These are phyloP conservation scores for Mycetomoellerius zeteki DNA, from an alignment of 1,140 invertebrate species.

Conservation along the genomic window DNA sequence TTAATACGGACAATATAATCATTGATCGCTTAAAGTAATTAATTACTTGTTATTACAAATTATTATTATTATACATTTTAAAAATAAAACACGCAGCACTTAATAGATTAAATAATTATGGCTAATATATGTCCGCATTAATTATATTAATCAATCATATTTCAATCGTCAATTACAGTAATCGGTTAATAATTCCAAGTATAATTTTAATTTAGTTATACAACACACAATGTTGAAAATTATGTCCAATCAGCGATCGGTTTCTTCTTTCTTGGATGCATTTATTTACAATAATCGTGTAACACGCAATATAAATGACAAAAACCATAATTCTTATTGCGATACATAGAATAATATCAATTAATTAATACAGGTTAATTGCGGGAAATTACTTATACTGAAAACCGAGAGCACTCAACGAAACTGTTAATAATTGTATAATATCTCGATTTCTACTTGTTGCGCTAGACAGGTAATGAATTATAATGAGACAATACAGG, in stretches of 20 bases:
- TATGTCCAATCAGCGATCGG: not conserved
- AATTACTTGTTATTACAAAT: not conserved
- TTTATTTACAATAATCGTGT: not conserved
- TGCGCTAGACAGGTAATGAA: not conserved
- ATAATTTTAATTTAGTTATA: not conserved
- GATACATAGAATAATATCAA: not conserved
- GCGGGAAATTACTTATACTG: slow-evolving; percentile 8
- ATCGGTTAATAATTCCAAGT: not conserved
- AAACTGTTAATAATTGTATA: not conserved
- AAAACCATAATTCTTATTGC: slow-evolving; percentile 14
- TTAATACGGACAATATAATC: not conserved
- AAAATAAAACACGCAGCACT: not conserved
- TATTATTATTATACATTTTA: not conserved
- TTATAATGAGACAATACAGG: slow-evolving; percentile 16
- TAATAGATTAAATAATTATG: not conserved
- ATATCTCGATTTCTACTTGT: slow-evolving; percentile 24
- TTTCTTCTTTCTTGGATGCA: slow-evolving; percentile 18
- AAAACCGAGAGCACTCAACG: not conserved
- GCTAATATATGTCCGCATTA: not conserved
- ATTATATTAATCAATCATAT: not conserved
- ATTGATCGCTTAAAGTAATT: too few relatives aligned
- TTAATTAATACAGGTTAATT: not conserved
- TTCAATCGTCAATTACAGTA: not conserved
- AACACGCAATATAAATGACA: slow-evolving; percentile 6
- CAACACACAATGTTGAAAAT: not conserved